Percentiles rank a stretch among this genome's conserved stretches.
Evolutionary conservation across 2,888 invertebrate genomes (phyloP).

Genomic region (Ptychoptera contaminata): DNA sequence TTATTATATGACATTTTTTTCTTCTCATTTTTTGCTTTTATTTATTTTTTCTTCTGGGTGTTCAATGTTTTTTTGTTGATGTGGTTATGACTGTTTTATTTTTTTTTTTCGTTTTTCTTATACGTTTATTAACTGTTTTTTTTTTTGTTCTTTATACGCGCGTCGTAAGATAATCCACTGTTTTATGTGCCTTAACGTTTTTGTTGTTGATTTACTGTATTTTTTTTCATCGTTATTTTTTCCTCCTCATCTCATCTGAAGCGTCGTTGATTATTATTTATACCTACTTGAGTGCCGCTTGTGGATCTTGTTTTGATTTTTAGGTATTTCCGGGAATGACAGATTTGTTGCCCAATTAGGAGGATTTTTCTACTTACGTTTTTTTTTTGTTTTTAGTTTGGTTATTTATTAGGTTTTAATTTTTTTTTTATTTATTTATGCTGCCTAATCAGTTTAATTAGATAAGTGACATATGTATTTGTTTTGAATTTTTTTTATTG

Average conservation of each 20-base stretch:
- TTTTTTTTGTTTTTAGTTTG: too few species aligned
- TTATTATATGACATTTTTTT: neutral
- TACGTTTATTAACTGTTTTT: too few species aligned
- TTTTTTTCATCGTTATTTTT: neutral
- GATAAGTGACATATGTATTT: too few species aligned
- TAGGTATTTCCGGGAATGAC: slow-evolving; percentile 20
- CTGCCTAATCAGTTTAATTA: neutral
- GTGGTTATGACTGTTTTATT: too few species aligned
- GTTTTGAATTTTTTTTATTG: too few species aligned
- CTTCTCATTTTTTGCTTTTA: neutral
- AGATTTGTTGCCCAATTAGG: slow-evolving; percentile 30
- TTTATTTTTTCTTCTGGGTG: neutral
- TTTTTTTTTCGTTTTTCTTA: too few species aligned
- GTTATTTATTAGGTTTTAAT: neutral
- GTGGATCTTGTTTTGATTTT: slow-evolving; percentile 8
- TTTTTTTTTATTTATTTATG: neutral
- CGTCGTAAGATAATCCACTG: neutral
- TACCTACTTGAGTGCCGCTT: slow-evolving; percentile 5
- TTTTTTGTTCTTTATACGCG: too few species aligned
- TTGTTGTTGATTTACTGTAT: neutral
- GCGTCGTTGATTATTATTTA: slow-evolving; percentile 7
- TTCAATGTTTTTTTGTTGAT: too few species aligned
- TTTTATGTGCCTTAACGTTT: slow-evolving; percentile 1
- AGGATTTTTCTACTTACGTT: slow-evolving; percentile 10
- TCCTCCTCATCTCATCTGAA: slow-evolving; percentile 4